Evolutionary conservation across 2,888 invertebrate species (phyloP).

Genomic region (Lagria hirta): DNA sequence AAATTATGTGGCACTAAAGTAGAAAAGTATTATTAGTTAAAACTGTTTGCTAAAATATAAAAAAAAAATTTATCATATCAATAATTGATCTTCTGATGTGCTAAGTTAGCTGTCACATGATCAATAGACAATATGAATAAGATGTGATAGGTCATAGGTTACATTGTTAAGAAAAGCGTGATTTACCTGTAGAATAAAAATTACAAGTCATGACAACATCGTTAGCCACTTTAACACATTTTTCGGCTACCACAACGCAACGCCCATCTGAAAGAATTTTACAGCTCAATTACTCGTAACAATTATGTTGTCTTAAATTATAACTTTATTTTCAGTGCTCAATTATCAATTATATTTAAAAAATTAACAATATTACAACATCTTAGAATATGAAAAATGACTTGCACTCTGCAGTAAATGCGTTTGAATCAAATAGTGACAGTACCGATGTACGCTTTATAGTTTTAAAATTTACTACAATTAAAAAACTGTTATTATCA

Average conservation of each 20-base stretch:
- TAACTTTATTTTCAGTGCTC: no score
- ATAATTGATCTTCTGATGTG: slow-evolving; percentile 19
- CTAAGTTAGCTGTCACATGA: slow-evolving; percentile 18
- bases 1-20: no score
- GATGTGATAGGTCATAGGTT: slow-evolving; percentile 21
- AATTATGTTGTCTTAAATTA: no score
- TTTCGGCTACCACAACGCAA: slow-evolving; percentile 22
- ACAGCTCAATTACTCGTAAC: no score
- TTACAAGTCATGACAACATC: slow-evolving; percentile 43
- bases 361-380: no score
- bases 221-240: slow-evolving; percentile 38
- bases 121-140: slow-evolving; percentile 23
- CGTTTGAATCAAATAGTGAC: slow-evolving; percentile 27
- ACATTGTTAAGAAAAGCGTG: slow-evolving; percentile 30
- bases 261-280: no score
- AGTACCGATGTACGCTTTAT: slow-evolving; percentile 7
- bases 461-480: slow-evolving; percentile 14
- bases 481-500: slow-evolving; percentile 18
- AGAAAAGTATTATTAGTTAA: no score
- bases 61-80: no score
- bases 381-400: slow-evolving; percentile 10
- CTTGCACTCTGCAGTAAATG: slow-evolving; percentile 18
- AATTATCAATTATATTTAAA: no score
- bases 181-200: slow-evolving; percentile 37
- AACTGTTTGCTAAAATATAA: no score